Base-by-base conservation (phyloP, 2,888 invertebrate genomes). In the Apamea monoglypha region DNA sequence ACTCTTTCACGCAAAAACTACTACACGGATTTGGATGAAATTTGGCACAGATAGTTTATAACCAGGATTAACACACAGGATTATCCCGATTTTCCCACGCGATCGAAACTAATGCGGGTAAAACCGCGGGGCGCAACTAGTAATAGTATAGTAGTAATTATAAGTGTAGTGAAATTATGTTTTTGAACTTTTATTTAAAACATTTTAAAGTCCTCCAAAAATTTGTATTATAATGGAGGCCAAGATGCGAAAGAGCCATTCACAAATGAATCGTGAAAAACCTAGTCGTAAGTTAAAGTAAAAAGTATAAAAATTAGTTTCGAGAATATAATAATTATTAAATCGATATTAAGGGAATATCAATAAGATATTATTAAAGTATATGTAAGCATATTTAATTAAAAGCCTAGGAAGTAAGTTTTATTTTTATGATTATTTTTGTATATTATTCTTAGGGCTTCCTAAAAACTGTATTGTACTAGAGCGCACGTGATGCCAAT, bases 371-470 rank as follows among this genome's bases (percentile, higher is more conserved):
- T 50, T 18, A 47, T n/a, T 67, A 32, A 74, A 36, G 29, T 4
- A 18, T 47, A 6, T 10, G 16, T 29, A 32, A 0, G 40, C 12
- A 29, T 47, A 29, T 5, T 21, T 40, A n/a, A 25, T 25, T 71
- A 56, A 29, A 44, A 50, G 8, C 2, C n/a, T 76, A 74, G 59
- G n/a, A 25, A 10, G 25, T 53, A 40, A 32, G 18, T 32, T 64
- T 77, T 16, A 77, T 44, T 77, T 77, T 76, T 76, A 53, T 21
- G 10, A 16, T 77, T 77, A n/a, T 16, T 64, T 76, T 77, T 76
- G 64, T 77, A 44, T 16, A 63, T 76, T 64, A 77, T 76, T 76
- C 77, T 64, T 10, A 32, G 53, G 32, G 76, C 64, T 32, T 76
- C 63, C 14, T 25, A 18, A 76, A 40, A 50, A 7, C 29, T 29